phyloP scores from a whole-genome alignment of 2,113 vertebrate species.

The Centropristis striata region DNA sequence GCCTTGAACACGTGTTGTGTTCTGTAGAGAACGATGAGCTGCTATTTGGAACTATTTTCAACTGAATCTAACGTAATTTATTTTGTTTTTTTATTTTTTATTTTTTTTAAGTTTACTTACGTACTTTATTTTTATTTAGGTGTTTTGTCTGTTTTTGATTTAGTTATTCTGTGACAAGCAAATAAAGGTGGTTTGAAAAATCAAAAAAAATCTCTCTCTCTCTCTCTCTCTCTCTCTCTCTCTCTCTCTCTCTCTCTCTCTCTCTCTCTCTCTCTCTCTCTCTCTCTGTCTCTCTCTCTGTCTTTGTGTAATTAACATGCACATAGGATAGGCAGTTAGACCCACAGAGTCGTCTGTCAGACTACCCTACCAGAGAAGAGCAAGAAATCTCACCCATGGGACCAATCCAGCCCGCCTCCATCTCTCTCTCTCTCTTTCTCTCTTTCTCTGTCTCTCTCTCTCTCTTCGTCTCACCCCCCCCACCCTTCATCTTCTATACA shows the following conservation, averaged over 20 bases:
- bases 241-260: background rate
- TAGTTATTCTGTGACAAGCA: too few relatives aligned
- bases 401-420: constrained; percentile 47
- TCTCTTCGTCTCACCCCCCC: background rate
- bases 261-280: background rate
- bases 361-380: constrained; percentile 58
- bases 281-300: background rate
- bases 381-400: constrained; percentile 70
- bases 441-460: background rate
- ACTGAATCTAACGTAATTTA: too few relatives aligned
- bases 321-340: constrained; percentile 68
- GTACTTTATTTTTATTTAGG: too few relatives aligned
- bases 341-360: constrained; percentile 67
- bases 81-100: too few relatives aligned
- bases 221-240: background rate
- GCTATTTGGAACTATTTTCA: too few relatives aligned
- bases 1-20: too few relatives aligned
- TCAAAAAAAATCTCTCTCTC: too few relatives aligned
- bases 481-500: constrained; percentile 46
- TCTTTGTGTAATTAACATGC: constrained; percentile 72
- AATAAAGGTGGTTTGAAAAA: too few relatives aligned
- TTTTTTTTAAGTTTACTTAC: too few relatives aligned
- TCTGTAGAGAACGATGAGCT: too few relatives aligned
- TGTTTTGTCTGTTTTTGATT: too few relatives aligned
- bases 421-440: background rate